Evolutionary conservation across 2,797 vertebrate genomes (phyloP).

Genomic region (Cyclopterus lumpus): DNA sequence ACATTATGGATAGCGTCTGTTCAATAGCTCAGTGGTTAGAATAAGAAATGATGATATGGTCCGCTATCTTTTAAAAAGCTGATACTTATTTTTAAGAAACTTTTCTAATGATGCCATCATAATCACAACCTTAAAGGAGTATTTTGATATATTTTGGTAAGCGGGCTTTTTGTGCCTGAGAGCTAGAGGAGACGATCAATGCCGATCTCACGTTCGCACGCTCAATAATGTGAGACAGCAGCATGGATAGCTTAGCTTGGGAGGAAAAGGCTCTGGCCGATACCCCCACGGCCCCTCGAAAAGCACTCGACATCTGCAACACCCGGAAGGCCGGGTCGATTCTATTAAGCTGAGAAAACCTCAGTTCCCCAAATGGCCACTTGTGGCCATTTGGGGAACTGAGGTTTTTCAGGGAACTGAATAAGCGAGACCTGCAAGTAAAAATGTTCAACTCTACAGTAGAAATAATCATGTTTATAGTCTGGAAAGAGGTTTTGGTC

Average conservation of each 20-base stretch:
- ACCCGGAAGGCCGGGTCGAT: neutral
- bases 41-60: slow-evolving; percentile 12
- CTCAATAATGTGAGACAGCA: neutral
- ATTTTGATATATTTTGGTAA: slow-evolving; percentile 15
- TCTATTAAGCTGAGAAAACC: neutral
- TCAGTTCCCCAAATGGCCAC: no score
- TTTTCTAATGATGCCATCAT: slow-evolving; percentile 49
- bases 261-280: neutral
- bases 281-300: neutral
- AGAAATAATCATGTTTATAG: no score
- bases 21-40: slow-evolving; percentile 5
- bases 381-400: no score
- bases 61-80: slow-evolving; percentile 33
- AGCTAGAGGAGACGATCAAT: neutral
- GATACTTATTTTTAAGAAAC: slow-evolving; percentile 23
- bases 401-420: no score
- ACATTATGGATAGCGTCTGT: neutral
- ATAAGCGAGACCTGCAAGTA: no score
- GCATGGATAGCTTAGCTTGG: neutral
- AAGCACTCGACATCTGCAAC: neutral
- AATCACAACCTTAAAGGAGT: slow-evolving; percentile 35
- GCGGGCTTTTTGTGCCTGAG: neutral
- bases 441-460: no score
- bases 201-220: neutral
- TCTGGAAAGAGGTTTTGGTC: no score